phyloP scores from a whole-genome alignment of 92 coral and sea anemone species.

The Paramuricea clavata region DNA sequence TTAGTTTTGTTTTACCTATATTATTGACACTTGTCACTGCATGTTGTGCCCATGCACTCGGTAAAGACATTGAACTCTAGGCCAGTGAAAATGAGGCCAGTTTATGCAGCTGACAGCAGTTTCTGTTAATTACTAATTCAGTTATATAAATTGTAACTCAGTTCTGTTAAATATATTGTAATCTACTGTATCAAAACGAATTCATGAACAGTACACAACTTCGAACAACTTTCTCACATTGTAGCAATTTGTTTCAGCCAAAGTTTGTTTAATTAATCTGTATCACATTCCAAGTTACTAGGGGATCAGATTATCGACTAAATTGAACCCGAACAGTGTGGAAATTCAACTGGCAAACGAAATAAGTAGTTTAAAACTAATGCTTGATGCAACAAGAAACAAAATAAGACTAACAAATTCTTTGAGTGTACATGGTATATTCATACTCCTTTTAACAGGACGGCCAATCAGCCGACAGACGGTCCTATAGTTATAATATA shows the following conservation, averaged over 20 bases:
- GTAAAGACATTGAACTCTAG: not conserved
- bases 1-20: not conserved
- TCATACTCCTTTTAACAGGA: too few relatives aligned
- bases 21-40: not conserved
- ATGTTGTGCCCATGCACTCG: not conserved
- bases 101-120: not conserved
- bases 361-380: too few relatives aligned
- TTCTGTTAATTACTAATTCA: not conserved
- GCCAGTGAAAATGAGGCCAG: not conserved
- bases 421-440: not conserved
- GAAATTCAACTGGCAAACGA: too few relatives aligned
- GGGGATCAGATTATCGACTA: not conserved
- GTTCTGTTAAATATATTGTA: too few relatives aligned
- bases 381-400: not conserved
- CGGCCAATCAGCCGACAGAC: too few relatives aligned
- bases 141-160: too few relatives aligned
- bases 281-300: not conserved
- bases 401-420: not conserved
- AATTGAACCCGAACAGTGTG: not conserved
- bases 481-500: not conserved
- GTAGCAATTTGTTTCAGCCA: not conserved
- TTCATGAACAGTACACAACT: not conserved
- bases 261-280: conserved; percentile 2
- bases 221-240: not conserved
- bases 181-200: not conserved